A percentile compares a stretch with the other conserved stretches of the same genome.
These are phyloP conservation scores for Petrosia ficiformis DNA, from an alignment of 37 sponge, comb jelly and placozoan genomes.

Conservation along the genomic window DNA sequence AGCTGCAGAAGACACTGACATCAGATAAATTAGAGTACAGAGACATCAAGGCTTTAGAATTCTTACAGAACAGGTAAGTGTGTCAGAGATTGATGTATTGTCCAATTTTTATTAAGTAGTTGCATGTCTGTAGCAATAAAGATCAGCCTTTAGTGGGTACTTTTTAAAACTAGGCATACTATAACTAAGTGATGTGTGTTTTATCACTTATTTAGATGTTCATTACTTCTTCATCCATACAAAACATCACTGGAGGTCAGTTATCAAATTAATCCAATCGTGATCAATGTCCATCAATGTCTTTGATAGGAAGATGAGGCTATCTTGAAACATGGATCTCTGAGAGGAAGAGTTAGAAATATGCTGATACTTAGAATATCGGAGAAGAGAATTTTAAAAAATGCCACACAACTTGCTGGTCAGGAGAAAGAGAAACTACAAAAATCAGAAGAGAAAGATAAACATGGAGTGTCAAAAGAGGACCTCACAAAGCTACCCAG, in stretches of 20 bases:
- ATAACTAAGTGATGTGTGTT: too few species aligned
- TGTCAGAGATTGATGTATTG: not conserved
- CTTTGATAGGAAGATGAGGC: not conserved
- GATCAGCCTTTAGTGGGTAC: too few species aligned
- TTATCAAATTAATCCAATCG: too few species aligned
- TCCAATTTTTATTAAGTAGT: too few species aligned
- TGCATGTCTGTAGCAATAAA: too few species aligned
- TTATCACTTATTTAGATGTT: conserved; percentile 22
- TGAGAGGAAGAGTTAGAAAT: not conserved
- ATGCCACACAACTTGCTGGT: not conserved
- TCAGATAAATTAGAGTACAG: too few species aligned
- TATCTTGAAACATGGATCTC: not conserved
- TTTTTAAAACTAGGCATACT: too few species aligned
- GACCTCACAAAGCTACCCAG: too few species aligned
- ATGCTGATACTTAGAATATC: not conserved
- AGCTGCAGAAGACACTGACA: not conserved
- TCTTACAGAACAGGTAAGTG: conserved; percentile 55
- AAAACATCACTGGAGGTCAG: conserved; percentile 33
- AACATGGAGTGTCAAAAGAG: too few species aligned
- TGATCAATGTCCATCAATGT: too few species aligned
- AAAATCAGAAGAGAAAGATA: too few species aligned
- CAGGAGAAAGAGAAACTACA: not conserved
- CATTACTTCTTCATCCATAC: conserved; percentile 49
- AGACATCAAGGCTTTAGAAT: too few species aligned
- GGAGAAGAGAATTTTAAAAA: not conserved